Percentiles rank a stretch among this genome's conserved stretches.
Conservation (phyloP, 2,797 vertebrate genomes). For the Halcyon smyrnensis region DNA sequence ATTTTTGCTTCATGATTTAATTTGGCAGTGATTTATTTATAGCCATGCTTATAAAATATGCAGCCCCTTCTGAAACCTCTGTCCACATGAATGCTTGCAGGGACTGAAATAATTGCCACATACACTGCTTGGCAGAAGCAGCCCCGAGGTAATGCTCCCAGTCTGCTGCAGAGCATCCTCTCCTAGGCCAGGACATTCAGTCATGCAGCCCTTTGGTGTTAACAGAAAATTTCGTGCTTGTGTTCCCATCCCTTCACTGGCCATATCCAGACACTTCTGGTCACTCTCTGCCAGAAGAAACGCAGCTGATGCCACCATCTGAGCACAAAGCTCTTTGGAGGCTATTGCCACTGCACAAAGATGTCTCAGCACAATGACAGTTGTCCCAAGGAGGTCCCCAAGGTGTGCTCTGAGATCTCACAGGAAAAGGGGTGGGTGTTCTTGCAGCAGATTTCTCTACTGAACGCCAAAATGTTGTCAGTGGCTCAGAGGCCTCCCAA, state of each 20-base stretch:
- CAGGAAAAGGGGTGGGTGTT: not conserved
- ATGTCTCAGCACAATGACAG: fast-evolving
- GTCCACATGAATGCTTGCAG: not conserved
- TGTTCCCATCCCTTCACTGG: not conserved
- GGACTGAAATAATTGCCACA: fast-evolving
- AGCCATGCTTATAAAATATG: not conserved
- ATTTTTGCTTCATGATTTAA: not conserved
- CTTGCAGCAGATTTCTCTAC: not conserved
- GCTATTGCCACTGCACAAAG: not conserved
- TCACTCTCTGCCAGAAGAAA: not conserved
- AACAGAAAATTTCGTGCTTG: not conserved
- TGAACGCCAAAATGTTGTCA: not conserved
- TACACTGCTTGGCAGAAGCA: fast-evolving
- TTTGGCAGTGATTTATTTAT: not conserved
- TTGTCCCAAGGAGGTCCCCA: not conserved
- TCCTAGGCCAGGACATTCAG: fast-evolving
- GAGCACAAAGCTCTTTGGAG: not conserved
- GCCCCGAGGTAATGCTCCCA: not conserved
- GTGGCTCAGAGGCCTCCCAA: not conserved
- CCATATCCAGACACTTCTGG: not conserved
- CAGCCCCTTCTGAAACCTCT: not conserved
- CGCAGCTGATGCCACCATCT: fast-evolving
- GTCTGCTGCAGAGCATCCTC: not conserved
- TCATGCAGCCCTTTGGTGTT: not conserved
- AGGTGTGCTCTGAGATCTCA: not conserved